Base-by-base conservation (phyloP, 2,888 invertebrate species). In the Flabesymbios commensalis region DNA sequence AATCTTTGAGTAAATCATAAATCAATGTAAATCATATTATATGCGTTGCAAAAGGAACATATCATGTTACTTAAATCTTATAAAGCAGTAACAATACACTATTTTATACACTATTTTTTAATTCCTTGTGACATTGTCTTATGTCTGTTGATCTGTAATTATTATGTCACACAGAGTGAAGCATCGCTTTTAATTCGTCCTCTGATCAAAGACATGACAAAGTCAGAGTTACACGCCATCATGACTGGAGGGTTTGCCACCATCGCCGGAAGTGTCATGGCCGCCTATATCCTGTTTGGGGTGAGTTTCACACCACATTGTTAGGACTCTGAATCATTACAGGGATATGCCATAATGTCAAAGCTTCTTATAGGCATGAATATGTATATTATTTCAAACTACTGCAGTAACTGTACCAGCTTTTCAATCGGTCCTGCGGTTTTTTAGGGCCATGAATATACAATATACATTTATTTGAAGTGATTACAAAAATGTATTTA, bases 161-260 rank as follows among this genome's bases (percentile, higher is more conserved):
- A n/a, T n/a, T 14, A 24, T 14, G 26, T 51, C 10, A 7, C 43
- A 4, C 82, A 93, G 93, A 90, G 91, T 1, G 98, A 98, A 85
- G 91, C 94, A 2, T 91, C 94, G 0, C 82, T 98, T 49, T 81
- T 98, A 58, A 89, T 98, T 59, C 89, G 90, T 74, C 95, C 96
- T 0, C 96, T 94, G 74, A 82, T 98, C 10, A 80, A 86, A n/a
- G 83, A 88, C 63, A 86, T 98, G 79, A 98, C 98, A 0, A 87
- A 88, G 31, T 96, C 95, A 0, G 98, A 98, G 84, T 83, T 98
- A 0, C 94, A 96, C 80, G 90, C 95, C 0, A 87, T 99, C 17
- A 92, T 97, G 92, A 88, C 92, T 0, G 92, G 93, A 0, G 97
- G 97, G 3, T 96, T 96, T 83, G 93, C 96, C 0, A 94, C 95